Percentiles rank a stretch among this genome's conserved stretches.
Conservation (phyloP, 2,888 invertebrate genomes). For the Galerucella pusilla region DNA sequence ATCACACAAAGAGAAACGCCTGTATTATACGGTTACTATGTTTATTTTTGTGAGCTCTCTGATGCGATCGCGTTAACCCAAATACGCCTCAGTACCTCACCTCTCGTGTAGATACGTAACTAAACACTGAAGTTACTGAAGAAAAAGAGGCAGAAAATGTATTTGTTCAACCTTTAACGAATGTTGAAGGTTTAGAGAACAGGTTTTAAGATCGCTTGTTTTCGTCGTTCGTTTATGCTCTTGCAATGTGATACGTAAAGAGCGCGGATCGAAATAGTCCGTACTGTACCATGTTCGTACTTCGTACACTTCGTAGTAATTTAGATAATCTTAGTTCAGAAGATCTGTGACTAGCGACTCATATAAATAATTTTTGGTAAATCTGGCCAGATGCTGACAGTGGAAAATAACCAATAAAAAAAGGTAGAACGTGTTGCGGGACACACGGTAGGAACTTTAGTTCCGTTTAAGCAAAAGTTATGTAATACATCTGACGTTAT, state of each 20-base stretch:
- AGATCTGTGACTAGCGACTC: too few relatives aligned
- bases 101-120: slow-evolving; percentile 26
- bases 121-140: slow-evolving; percentile 24
- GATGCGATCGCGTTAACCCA: slow-evolving; percentile 26
- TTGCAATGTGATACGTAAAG: slow-evolving; percentile 26
- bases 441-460: too few relatives aligned
- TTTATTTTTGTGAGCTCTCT: slow-evolving; percentile 30
- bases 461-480: too few relatives aligned
- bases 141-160: not conserved
- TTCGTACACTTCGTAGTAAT: not conserved
- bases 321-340: too few relatives aligned
- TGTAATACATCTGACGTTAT: too few relatives aligned
- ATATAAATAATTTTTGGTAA: too few relatives aligned
- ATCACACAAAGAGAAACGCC: slow-evolving; percentile 32
- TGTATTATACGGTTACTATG: slow-evolving; percentile 25
- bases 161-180: not conserved
- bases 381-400: too few relatives aligned
- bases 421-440: too few relatives aligned
- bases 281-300: not conserved
- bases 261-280: not conserved
- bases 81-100: slow-evolving; percentile 12
- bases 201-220: slow-evolving; percentile 44
- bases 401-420: too few relatives aligned
- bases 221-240: slow-evolving; percentile 4
- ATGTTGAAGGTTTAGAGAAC: slow-evolving; percentile 43